A percentile compares a stretch with the other conserved stretches of the same genome.
These are phyloP conservation scores for Dolichopus griseipennis DNA, from an alignment of 2,888 invertebrate species.

Conservation along the genomic window DNA sequence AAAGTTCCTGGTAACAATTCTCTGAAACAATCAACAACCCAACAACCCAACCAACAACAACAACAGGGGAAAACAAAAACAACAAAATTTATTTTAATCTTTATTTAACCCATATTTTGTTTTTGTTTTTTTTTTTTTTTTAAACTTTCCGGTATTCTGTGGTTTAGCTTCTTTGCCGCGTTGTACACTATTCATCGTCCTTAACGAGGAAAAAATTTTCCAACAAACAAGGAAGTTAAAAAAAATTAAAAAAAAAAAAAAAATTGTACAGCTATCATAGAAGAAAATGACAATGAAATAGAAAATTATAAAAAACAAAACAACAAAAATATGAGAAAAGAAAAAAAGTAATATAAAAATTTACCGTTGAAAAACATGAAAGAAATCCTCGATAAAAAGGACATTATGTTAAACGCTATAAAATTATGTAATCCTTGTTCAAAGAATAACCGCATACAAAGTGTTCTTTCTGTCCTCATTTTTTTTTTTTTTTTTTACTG, in stretches of 20 bases:
- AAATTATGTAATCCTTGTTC: not conserved
- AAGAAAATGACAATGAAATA: not conserved
- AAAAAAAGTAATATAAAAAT: not conserved
- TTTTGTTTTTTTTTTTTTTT: not conserved
- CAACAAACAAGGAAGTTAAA: not conserved
- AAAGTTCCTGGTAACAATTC: no score
- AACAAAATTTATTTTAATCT: not conserved
- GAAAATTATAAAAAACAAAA: not conserved
- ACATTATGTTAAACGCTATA: conserved; percentile 1
- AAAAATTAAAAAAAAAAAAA: not conserved
- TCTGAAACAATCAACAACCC: no score
- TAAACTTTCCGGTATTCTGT: no score
- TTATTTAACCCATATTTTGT: conserved; percentile 2
- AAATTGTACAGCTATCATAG: not conserved
- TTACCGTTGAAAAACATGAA: not conserved
- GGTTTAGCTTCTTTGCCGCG: not conserved
- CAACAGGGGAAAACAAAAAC: not conserved
- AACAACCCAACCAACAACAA: not conserved
- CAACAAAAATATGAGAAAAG: not conserved
- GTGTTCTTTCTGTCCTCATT: not conserved
- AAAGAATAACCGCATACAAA: not conserved
- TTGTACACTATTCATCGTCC: not conserved
- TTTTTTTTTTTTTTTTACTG: not conserved
- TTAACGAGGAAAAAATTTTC: not conserved
- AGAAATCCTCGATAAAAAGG: not conserved